phyloP scores from a whole-genome alignment of 2,113 vertebrate species.

The Halichoeres trimaculatus region DNA sequence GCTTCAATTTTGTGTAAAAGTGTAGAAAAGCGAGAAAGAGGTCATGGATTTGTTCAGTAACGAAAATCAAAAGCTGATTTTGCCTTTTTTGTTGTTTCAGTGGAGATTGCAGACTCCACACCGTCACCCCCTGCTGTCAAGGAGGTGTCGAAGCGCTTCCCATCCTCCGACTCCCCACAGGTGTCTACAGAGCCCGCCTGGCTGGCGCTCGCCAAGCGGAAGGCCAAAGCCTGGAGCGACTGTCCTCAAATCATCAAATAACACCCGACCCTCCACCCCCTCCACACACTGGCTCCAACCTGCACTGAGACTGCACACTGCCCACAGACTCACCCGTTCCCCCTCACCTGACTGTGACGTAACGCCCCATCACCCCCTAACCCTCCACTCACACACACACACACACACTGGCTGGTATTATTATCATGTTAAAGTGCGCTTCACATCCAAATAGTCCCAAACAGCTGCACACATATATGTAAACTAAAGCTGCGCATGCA shows the following conservation, averaged over 20 bases:
- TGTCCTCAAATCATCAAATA: conserved; percentile 99
- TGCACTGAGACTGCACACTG: conserved; percentile 56
- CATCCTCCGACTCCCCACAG: conserved; percentile 89
- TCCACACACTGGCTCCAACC: conserved; percentile 16
- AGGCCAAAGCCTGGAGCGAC: conserved; percentile 99
- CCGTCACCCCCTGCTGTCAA: conserved; percentile 87
- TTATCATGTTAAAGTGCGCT: conserved; percentile 69
- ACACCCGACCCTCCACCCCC: conserved; percentile 36
- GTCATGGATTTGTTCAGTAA: no score
- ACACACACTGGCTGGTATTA: conserved; percentile 65
- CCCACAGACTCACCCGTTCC: conserved; percentile 40
- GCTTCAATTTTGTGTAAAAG: no score
- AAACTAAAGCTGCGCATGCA: conserved; percentile 71
- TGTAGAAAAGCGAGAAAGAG: no score
- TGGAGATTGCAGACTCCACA: conserved; percentile 93
- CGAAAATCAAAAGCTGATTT: no score
- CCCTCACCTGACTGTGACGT: conserved; percentile 48
- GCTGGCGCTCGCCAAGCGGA: conserved; percentile 97
- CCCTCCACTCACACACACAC: no score
- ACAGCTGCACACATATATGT: conserved; percentile 59
- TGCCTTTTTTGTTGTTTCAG: conserved; percentile 72
- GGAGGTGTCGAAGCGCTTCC: conserved; percentile 95
- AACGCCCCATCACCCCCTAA: conserved; percentile 21
- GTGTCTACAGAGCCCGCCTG: conserved; percentile 97
- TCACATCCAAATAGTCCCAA: conserved; percentile 62